phyloP scores from a whole-genome alignment of 2,888 invertebrate genomes.

The Mesopsocus fuscifrons region DNA sequence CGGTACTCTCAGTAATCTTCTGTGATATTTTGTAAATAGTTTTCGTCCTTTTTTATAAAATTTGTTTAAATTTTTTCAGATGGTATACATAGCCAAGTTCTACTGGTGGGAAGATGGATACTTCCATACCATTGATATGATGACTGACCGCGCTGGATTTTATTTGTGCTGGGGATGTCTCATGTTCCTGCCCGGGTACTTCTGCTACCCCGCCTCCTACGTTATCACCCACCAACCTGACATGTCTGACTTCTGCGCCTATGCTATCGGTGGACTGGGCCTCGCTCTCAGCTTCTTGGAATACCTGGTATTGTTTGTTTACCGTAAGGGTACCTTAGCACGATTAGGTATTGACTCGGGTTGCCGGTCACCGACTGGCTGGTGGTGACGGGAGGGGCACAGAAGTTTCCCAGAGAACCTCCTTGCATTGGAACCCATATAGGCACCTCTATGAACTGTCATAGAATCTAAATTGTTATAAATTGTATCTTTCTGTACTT shows the following conservation, averaged over 20 bases:
- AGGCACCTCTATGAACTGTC: too few species aligned
- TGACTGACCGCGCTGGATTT: constrained; percentile 31
- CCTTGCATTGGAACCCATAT: too few species aligned
- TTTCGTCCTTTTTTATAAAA: too few species aligned
- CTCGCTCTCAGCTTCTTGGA: constrained; percentile 26
- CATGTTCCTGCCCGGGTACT: constrained; percentile 26
- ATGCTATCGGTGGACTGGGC: constrained; percentile 21
- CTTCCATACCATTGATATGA: constrained; percentile 34
- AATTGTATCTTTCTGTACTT: too few species aligned
- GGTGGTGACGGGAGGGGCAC: too few species aligned
- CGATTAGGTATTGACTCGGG: too few species aligned
- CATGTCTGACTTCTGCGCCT: constrained; percentile 17
- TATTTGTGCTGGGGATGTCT: constrained; percentile 33
- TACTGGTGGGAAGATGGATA: constrained; percentile 37
- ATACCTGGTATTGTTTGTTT: constrained; percentile 26
- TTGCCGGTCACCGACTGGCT: too few species aligned
- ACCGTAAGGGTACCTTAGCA: too few species aligned
- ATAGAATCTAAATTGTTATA: too few species aligned
- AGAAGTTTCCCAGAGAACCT: too few species aligned
- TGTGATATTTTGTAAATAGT: too few species aligned
- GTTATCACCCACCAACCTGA: constrained; percentile 25
- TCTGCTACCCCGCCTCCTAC: constrained; percentile 26
- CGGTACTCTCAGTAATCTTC: too few species aligned
- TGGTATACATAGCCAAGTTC: constrained; percentile 33
- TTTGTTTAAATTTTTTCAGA: constrained; percentile 24